A percentile compares a stretch with the other conserved stretches of the same genome.
Evolutionary conservation across 2,797 vertebrate genomes (phyloP).

Genomic region (Rhinichthys osculus): DNA sequence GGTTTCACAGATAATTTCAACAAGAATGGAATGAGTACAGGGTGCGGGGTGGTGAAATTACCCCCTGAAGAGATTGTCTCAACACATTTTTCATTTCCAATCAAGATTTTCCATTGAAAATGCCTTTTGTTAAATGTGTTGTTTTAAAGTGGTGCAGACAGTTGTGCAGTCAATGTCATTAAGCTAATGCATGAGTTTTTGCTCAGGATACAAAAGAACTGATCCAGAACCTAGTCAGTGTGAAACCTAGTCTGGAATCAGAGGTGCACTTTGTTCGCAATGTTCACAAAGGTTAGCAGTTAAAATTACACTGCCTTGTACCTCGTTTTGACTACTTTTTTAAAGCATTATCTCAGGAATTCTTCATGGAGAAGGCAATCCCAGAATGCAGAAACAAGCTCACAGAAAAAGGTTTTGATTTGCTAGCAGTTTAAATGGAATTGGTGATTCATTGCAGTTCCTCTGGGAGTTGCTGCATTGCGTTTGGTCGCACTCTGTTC

Average conservation of each 20-base stretch:
- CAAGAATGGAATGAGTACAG: slow-evolving; percentile 32
- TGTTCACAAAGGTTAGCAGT: neutral
- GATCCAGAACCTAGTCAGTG: neutral
- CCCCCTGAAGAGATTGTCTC: slow-evolving; percentile 29
- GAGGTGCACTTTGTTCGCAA: too few relatives aligned
- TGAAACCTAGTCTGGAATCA: neutral
- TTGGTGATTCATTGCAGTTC: neutral
- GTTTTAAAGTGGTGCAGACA: neutral
- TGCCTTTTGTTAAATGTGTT: neutral
- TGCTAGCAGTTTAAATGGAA: neutral
- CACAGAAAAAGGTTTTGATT: neutral
- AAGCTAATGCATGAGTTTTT: neutral
- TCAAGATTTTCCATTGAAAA: slow-evolving; percentile 9
- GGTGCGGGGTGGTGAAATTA: slow-evolving; percentile 17
- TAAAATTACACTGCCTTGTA: neutral
- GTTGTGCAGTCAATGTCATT: neutral
- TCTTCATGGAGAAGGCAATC: neutral
- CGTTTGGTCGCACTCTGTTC: neutral
- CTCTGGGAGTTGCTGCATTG: neutral
- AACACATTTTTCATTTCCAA: slow-evolving; percentile 8
- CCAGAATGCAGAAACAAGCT: neutral
- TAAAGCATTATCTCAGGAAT: neutral
- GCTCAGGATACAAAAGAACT: neutral
- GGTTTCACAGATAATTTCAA: slow-evolving; percentile 38
- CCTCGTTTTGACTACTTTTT: neutral